Percentiles rank a stretch among this genome's conserved stretches.
Conservation (phyloP, 2,888 invertebrate species). For the Limnephilus lunatus region DNA sequence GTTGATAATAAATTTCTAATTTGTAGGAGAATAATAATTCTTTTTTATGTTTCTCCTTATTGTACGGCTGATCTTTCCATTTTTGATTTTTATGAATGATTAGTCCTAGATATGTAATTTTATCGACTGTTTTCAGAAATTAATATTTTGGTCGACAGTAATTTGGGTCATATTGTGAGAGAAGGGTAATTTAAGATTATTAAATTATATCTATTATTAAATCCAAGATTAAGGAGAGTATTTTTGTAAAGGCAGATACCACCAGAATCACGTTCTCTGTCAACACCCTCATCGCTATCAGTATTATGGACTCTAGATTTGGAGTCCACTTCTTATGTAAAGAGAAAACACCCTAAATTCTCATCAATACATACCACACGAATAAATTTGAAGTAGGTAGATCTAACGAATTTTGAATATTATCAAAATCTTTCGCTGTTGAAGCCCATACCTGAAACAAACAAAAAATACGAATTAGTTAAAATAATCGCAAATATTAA, state of each 20-base stretch:
- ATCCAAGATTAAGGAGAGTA: background rate
- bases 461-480: background rate
- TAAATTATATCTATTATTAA: background rate
- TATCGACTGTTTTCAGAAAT: no score
- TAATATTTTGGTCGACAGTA: no score
- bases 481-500: background rate
- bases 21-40: no score
- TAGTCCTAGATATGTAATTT: no score
- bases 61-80: no score
- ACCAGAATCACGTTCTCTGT: background rate
- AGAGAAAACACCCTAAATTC: background rate
- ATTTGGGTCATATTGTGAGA: no score
- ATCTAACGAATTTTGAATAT: background rate
- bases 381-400: background rate
- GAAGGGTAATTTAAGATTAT: no score
- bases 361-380: background rate
- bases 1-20: no score
- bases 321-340: background rate
- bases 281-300: background rate
- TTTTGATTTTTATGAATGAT: no score
- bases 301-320: background rate
- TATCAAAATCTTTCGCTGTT: no score
- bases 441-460: background rate
- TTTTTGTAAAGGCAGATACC: background rate
- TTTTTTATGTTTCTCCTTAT: no score